These are phyloP conservation scores for Phaonia tiefii DNA, from an alignment of 2,888 invertebrate species.

Conservation along the genomic window DNA sequence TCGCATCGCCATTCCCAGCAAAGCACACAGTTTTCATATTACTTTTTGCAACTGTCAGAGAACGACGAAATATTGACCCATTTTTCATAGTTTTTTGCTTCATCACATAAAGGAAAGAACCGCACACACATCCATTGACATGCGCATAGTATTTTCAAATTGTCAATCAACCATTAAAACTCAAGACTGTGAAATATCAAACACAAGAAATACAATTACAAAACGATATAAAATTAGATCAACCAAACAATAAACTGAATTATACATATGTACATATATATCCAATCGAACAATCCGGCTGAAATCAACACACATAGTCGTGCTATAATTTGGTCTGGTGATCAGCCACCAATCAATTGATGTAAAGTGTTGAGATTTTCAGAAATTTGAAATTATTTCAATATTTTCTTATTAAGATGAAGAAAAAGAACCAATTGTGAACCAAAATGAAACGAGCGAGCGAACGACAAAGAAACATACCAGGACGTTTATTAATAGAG, in stretches of 20 bases:
- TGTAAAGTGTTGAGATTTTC: constrained; percentile 60
- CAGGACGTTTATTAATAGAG: constrained; percentile 47
- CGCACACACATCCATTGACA: constrained; percentile 18
- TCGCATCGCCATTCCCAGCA: not conserved
- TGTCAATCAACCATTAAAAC: constrained; percentile 64
- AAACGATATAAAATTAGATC: constrained; percentile 54
- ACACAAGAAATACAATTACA: constrained; percentile 35
- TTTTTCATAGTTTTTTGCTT: constrained; percentile 44
- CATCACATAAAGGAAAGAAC: constrained; percentile 26
- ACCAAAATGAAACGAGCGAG: not conserved
- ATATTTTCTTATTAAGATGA: constrained; percentile 17
- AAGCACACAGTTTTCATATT: not conserved
- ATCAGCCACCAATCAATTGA: constrained; percentile 49
- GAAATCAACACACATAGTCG: constrained; percentile 2
- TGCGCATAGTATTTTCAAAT: constrained; percentile 47
- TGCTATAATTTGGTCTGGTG: constrained; percentile 21
- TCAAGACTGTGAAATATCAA: constrained; percentile 64
- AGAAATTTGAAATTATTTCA: constrained; percentile 22
- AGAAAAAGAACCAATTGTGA: constrained; percentile 33
- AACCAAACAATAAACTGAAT: not conserved
- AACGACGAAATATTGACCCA: constrained; percentile 61
- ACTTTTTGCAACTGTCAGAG: constrained; percentile 25
- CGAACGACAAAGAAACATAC: not conserved
- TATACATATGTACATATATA: not conserved
- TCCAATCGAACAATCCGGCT: constrained; percentile 5